These are phyloP conservation scores for Adela reaumurella DNA, from an alignment of 2,888 invertebrate genomes.

Conservation along the genomic window DNA sequence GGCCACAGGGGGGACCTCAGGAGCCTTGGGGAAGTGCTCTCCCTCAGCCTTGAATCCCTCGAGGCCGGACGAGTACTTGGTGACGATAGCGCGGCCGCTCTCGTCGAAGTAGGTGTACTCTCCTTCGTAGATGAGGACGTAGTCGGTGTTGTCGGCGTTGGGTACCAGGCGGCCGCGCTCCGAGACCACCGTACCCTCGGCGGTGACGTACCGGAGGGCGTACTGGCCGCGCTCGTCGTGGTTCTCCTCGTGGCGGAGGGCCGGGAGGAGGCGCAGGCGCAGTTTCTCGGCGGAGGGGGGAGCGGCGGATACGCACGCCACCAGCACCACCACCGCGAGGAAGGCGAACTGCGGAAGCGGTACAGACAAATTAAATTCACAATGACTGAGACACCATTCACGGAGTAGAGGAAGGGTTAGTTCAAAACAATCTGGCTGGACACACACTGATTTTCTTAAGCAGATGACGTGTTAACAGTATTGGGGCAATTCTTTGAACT, in stretches of 20 bases:
- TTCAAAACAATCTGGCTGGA: no score
- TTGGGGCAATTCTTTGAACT: no score
- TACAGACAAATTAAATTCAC: no score
- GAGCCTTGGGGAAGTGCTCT: slow-evolving; percentile 15
- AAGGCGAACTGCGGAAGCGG: slow-evolving; percentile 13
- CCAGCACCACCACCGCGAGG: slow-evolving; percentile 7
- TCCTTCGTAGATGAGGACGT: slow-evolving; percentile 22
- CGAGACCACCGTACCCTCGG: slow-evolving; percentile 23
- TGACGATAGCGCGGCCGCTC: slow-evolving; percentile 19
- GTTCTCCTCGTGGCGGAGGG: slow-evolving; percentile 23
- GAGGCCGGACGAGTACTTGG: slow-evolving; percentile 19
- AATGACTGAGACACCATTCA: no score
- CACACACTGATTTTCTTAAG: no score
- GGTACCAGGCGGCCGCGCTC: slow-evolving; percentile 23
- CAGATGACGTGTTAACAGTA: no score
- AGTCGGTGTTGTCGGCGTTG: slow-evolving; percentile 17
- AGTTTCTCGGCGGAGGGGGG: slow-evolving; percentile 3
- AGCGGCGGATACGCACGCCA: slow-evolving; percentile 7
- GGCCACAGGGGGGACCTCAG: slow-evolving; percentile 6
- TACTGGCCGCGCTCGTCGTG: slow-evolving; percentile 26
- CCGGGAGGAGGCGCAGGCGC: slow-evolving; percentile 16
- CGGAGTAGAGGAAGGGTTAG: no score
- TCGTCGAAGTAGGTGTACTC: slow-evolving; percentile 20
- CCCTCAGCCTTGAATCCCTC: slow-evolving; percentile 19
- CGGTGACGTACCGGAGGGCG: slow-evolving; percentile 24